Base-by-base conservation (phyloP, 1,140 invertebrate species). In the Patella vulgata region DNA sequence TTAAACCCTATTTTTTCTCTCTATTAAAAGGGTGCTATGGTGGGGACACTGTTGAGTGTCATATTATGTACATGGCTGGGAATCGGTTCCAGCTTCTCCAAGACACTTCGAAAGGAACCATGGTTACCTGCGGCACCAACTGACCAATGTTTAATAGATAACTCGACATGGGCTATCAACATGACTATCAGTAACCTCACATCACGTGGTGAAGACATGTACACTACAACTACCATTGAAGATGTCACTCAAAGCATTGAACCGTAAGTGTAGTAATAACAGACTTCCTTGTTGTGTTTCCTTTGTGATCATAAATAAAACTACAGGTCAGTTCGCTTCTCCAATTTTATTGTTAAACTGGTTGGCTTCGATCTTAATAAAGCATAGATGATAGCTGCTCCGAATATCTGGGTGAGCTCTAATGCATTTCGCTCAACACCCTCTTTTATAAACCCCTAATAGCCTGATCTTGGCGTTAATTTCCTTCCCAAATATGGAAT, bases 41-140 rank as follows among this genome's bases (percentile, higher is more conserved):
- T 50, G 2, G 71, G 71, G 17, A 51, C 58, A 8, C 8, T 68
- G 6, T 9, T 57, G 5, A 47, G 51, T 19, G 28, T 68, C 9
- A 27, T 66, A 17, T 52, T 73, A 19, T 44, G 47, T 39, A 48
- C 55, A 17, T 73, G 71, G 71, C 48, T 73, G 12, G 52, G 63
- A 0, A 63, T 59, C 36, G 71, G 68, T 21, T 39, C 39, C 12
- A 70, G 43, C 43, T 73, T 73, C 40, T 67, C 71, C 12, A 64
- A 44, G 17, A 48, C 51, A 11, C 21, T 60, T 17, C 62, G 57
- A 43, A 55, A 43, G 17, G 51, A 59, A 12, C 71, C 67, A 1
- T 64, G 57, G 47, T 40, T 66, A 11, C 63, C 67, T 1, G 52
- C 48, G 12, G 67, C 53, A 12, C 61, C 60, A 12, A 66, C 54